Evolutionary conservation across 2,113 vertebrate genomes (phyloP), one percentile per base, ranked within the genome.

Genomic region (Lepus europaeus): DNA sequence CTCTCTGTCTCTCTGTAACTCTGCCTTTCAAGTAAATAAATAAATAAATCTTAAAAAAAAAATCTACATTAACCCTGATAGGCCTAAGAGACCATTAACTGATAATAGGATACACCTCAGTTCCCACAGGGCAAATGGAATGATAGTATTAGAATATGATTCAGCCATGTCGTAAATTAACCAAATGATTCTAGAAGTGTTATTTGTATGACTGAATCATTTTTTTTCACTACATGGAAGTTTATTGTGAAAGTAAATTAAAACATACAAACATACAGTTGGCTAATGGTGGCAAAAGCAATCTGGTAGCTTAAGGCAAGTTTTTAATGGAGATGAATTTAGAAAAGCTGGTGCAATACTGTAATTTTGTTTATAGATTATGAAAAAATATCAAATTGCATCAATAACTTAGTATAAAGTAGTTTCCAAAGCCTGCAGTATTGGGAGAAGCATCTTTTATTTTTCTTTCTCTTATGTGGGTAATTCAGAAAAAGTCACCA

Each of bases 341-440:
- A 33, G 96, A 98, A 98, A 98, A 98, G 97, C 98, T 98, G 98
- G 98, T 98, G 98, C 98, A 98, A 98, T 97, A 96, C 89, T 97
- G 95, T 96, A 86, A 88, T 98, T 99, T 97, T 98, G 98, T 97
- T 99, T 99, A 98, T 87, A 98, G 98, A 98, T 98, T 96, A 98
- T 95, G 98, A 98, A 98, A 97, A 98, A 98, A 98, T 98, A 98
- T 97, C 97, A 98, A 98, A 98, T 98, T 98, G 98, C 98, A 99
- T 99, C 99, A 99, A 99, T 99, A 99, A 99, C 98, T 99, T 99
- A 99, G n/a, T n/a, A 99, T 98, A 98, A 91, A 97, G 96, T 97
- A 95, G 97, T 91, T 97, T 95, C 92, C 96, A 98, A 98, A 98
- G 97, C 97, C 95, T 98, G 98, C 81, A 95, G 96, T 98, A 98